phyloP scores from a whole-genome alignment of 2,888 invertebrate species.

The Falcaria lacertinaria region DNA sequence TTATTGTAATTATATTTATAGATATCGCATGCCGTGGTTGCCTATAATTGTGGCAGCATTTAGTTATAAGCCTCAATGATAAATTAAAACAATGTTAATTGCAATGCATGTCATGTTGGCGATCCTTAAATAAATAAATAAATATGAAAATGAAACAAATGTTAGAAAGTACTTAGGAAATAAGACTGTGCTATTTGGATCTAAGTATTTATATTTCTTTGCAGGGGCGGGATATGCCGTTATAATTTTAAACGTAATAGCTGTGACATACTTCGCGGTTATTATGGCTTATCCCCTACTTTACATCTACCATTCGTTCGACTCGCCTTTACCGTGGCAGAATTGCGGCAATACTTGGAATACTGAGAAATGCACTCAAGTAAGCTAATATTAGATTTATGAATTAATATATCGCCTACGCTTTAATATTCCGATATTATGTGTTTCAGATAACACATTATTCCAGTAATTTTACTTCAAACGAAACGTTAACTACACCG shows the following conservation, averaged over 20 bases:
- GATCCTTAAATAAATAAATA: too few species aligned
- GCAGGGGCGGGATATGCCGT: constrained; percentile 92
- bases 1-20: too few species aligned
- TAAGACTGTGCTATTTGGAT: too few species aligned
- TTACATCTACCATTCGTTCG: constrained; percentile 87
- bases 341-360: constrained; percentile 91
- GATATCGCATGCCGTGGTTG: too few species aligned
- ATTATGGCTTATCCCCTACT: constrained; percentile 91
- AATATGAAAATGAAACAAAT: too few species aligned
- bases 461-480: constrained; percentile 42
- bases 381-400: constrained; percentile 36
- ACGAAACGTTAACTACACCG: constrained; percentile 80
- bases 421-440: neutral
- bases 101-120: too few species aligned
- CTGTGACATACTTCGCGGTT: constrained; percentile 90
- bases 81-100: too few species aligned
- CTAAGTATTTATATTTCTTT: constrained; percentile 6
- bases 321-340: constrained; percentile 86
- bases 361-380: constrained; percentile 84
- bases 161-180: too few species aligned
- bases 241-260: constrained; percentile 88
- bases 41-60: too few species aligned
- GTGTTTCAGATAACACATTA: constrained; percentile 60
- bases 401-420: constrained; percentile 6
- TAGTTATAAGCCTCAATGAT: too few species aligned